phyloP scores from a whole-genome alignment of 1,140 invertebrate genomes.

The Drosophila littoralis region DNA sequence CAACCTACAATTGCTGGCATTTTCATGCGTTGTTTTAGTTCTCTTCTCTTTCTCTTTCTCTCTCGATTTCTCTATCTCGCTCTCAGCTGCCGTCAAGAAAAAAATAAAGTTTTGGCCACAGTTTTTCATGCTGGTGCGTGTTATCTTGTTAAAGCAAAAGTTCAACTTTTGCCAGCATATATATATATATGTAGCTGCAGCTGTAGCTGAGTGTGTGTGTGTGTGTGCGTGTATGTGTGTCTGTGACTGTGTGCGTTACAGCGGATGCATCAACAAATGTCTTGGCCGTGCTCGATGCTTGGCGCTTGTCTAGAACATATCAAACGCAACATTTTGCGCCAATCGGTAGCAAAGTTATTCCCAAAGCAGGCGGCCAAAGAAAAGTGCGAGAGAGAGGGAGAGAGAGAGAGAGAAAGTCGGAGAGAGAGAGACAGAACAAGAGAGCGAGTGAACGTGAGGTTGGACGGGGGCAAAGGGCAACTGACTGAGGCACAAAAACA shows the following conservation, averaged over 20 bases:
- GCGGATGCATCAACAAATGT: conserved; percentile 70
- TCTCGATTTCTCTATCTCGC: not conserved
- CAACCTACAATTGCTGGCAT: not conserved
- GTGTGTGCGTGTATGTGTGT: conserved; percentile 4
- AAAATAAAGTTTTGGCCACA: conserved; percentile 73
- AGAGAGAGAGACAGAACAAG: not conserved
- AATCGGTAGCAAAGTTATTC: conserved; percentile 42
- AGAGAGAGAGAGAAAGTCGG: not conserved
- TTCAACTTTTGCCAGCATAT: conserved; percentile 78
- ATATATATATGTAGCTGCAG: conserved; percentile 47
- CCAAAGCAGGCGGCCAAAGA: conserved; percentile 7
- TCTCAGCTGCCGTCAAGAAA: conserved; percentile 30
- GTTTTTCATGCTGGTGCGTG: conserved; percentile 81
- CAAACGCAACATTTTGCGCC: conserved; percentile 79
- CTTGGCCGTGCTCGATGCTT: conserved; percentile 54
- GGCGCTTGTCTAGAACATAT: conserved; percentile 76
- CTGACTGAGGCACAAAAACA: conserved; percentile 64
- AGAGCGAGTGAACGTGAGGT: not conserved
- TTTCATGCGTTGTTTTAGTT: not conserved
- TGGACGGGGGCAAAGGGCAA: conserved; percentile 25
- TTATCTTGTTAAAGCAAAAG: conserved; percentile 83
- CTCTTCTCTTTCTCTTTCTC: conserved; percentile 7
- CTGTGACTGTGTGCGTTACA: conserved; percentile 20
- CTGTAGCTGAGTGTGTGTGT: conserved; percentile 2
- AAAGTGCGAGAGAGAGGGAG: not conserved